These are phyloP conservation scores for fruit fly (Drosophila melanogaster) DNA, from an alignment of 1,140 invertebrate genomes.

Conservation along the genomic window Release_6_plus_ISO1_MT NT_033779.5:19972501-19973000, in stretches of 20 bases:
- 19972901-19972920: slow-evolving; percentile 8
- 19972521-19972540: not conserved
- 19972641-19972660: not conserved
- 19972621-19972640: no score
- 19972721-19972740: not conserved
- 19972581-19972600: slow-evolving; percentile 1
- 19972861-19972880: not conserved
- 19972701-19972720: slow-evolving; percentile 1
- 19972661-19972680: slow-evolving; percentile 15
- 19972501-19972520: not conserved
- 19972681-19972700: not conserved
- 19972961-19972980: slow-evolving; percentile 37
- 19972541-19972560: slow-evolving; percentile 2
- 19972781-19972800: not conserved
- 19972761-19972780: not conserved
- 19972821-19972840: slow-evolving; percentile 17
- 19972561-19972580: not conserved
- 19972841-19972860: slow-evolving; percentile 13
- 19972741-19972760: not conserved
- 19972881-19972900: not conserved
- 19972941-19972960: slow-evolving; percentile 10
- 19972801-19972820: slow-evolving; percentile 7
- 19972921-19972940: slow-evolving; percentile 15
- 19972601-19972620: slow-evolving; percentile 7
- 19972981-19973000: slow-evolving; percentile 24